Evolutionary conservation across 2,797 vertebrate genomes (phyloP).

Genomic region (Neosilurus hyrtlii): DNA sequence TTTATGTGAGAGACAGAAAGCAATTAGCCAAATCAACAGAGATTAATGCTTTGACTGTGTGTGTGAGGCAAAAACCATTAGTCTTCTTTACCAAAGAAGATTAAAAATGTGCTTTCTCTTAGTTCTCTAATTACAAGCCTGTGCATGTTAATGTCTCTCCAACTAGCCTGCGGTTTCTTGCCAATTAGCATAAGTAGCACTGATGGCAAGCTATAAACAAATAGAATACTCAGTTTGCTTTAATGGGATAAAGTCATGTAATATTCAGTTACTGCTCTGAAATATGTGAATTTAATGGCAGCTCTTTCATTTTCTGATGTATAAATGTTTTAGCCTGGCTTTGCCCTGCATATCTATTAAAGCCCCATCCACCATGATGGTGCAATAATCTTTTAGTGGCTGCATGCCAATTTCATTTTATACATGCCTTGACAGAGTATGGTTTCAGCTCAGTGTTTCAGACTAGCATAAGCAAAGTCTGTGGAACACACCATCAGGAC

Average conservation of each 20-base stretch:
- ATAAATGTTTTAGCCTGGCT: constrained; percentile 25
- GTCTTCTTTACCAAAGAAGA: constrained; percentile 67
- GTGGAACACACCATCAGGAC: neutral
- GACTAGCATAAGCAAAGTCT: neutral
- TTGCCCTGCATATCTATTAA: constrained; percentile 32
- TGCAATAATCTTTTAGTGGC: constrained; percentile 26
- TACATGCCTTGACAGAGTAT: constrained; percentile 12
- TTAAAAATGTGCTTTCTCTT: constrained; percentile 63
- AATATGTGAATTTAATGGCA: constrained; percentile 30
- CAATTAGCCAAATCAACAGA: constrained; percentile 70
- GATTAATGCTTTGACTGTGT: constrained; percentile 62
- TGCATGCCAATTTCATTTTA: constrained; percentile 22
- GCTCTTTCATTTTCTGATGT: constrained; percentile 23
- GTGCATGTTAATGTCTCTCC: constrained; percentile 61
- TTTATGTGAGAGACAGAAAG: constrained; percentile 61
- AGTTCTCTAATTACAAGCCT: constrained; percentile 65
- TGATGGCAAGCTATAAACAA: constrained; percentile 60
- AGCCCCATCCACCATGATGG: constrained; percentile 14
- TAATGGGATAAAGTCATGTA: constrained; percentile 48
- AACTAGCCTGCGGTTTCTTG: constrained; percentile 57
- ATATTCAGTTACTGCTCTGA: constrained; percentile 38
- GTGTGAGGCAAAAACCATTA: constrained; percentile 57
- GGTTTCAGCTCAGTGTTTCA: constrained; percentile 11
- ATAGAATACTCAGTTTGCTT: constrained; percentile 61
- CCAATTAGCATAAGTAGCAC: constrained; percentile 62